phyloP scores from a whole-genome alignment of 1,140 invertebrate genomes.

The Drosophila jambulina region DNA sequence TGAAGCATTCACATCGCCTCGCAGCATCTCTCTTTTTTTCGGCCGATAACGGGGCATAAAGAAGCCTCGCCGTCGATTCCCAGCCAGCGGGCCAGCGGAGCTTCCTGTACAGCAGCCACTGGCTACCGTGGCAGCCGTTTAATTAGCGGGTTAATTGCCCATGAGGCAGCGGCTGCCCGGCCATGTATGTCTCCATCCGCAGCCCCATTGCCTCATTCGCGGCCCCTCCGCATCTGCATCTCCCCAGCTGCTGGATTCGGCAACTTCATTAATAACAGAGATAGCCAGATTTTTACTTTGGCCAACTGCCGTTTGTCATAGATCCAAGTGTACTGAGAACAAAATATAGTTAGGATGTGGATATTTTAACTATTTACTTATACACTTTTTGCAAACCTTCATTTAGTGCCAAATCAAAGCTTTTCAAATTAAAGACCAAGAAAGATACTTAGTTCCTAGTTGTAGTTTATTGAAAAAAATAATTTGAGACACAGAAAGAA shows the following conservation, averaged over 20 bases:
- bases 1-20: conserved; percentile 47
- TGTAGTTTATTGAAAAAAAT: too few relatives aligned
- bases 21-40: conserved; percentile 16
- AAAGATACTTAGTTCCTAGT: too few relatives aligned
- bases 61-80: conserved; percentile 33
- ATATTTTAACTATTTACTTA: background rate
- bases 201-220: background rate
- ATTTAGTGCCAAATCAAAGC: background rate
- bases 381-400: too few relatives aligned
- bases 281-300: conserved; percentile 21
- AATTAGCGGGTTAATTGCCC: conserved; percentile 81
- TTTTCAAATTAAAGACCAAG: too few relatives aligned
- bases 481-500: too few relatives aligned
- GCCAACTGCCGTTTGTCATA: conserved; percentile 67
- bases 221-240: background rate
- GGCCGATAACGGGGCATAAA: conserved; percentile 66
- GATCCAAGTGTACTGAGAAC: conserved; percentile 25
- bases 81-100: conserved; percentile 36
- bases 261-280: conserved; percentile 78
- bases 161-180: conserved; percentile 37
- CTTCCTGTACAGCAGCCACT: conserved; percentile 68
- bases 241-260: conserved; percentile 21
- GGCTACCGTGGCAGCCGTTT: conserved; percentile 66
- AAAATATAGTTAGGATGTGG: background rate
- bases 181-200: conserved; percentile 10